Base-by-base conservation (phyloP, 2,888 invertebrate species). In the Aphrophora alni region DNA sequence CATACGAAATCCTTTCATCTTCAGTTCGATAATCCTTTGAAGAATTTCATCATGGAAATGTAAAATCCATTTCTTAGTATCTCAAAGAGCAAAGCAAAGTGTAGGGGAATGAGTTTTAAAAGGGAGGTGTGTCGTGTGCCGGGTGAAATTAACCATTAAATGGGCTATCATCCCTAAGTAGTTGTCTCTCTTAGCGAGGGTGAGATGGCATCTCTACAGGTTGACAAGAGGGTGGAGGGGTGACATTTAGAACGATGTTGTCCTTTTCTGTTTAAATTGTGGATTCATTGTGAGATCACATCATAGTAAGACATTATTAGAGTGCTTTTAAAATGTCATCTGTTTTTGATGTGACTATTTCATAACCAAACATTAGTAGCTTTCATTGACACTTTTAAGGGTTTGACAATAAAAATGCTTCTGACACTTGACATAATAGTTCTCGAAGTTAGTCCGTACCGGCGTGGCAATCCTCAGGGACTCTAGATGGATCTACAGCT, bases 161-260 rank as follows among this genome's bases (percentile, higher is more conserved):
- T 59, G 59, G 59, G 59, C 59, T 59, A 59, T 59, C 59, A 59
- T 59, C 59, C 59, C 59, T 59, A 59, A 59, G 59, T 59, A 59
- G 59, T 59, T 59, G 59, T 59, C 59, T 59, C 21, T 59, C 33
- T 33, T n/a, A n/a, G 33, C 3, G 59, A 59, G 59, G 59, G 59
- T 59, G 59, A 59, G 59, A 59, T 59, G 59, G 59, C 59, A 59
- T 59, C 33, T 5, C 5, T 8, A 33, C 59, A 59, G 59, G 59
- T 59, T 59, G 59, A 21, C 59, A 21, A 21, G 59, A 59, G 59
- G 44, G 44, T 10, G 33, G 14, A 14, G 44, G 44, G 44, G 59
- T 21, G 59, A 59, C 59, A 59, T 59, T 59, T 59, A 59, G 12
- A 59, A 21, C 14, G 21, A 21, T 21, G 12, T 21, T 59, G 59